A percentile compares a stretch with the other conserved stretches of the same genome.
Evolutionary conservation across 1,140 invertebrate species (phyloP).

Genomic region (Pseudomyrmex pallidus): DNA sequence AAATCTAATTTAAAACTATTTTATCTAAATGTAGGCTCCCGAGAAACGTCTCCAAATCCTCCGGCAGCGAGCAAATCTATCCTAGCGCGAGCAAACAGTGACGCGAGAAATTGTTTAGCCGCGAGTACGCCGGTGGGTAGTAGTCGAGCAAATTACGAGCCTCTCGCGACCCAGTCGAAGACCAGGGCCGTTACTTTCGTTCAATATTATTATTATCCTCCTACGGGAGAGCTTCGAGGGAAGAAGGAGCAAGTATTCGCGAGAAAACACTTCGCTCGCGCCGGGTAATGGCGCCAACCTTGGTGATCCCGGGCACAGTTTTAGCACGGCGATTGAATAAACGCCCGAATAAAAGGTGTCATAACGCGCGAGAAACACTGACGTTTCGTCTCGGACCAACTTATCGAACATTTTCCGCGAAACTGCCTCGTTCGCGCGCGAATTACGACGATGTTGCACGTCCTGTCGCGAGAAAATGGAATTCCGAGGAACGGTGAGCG

Average conservation of each 20-base stretch:
- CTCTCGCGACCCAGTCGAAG: conserved; percentile 28
- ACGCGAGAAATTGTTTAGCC: conserved; percentile 38
- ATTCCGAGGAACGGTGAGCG: conserved; percentile 1
- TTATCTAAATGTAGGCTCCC: no score
- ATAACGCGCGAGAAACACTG: conserved; percentile 32
- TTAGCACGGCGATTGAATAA: conserved; percentile 63
- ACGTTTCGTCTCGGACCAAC: conserved; percentile 32
- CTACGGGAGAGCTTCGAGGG: conserved; percentile 5
- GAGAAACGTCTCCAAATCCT: neutral
- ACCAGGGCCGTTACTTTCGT: conserved; percentile 54
- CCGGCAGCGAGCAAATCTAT: neutral
- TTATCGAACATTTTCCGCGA: conserved; percentile 52
- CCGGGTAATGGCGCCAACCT: conserved; percentile 25
- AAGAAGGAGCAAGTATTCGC: neutral
- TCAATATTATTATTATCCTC: conserved; percentile 66
- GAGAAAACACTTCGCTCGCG: conserved; percentile 3
- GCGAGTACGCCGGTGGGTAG: conserved; percentile 4
- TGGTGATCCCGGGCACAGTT: conserved; percentile 30
- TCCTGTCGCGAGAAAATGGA: conserved; percentile 27
- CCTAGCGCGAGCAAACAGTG: neutral
- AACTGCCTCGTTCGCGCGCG: conserved; percentile 42
- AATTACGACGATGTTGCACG: conserved; percentile 30
- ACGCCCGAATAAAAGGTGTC: conserved; percentile 60
- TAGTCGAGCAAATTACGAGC: conserved; percentile 45
- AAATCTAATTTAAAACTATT: no score